A percentile compares a stretch with the other conserved stretches of the same genome.
These are phyloP conservation scores for Pipistrellus kuhlii DNA, from an alignment of 2,797 vertebrate species.

Conservation along the genomic window DNA sequence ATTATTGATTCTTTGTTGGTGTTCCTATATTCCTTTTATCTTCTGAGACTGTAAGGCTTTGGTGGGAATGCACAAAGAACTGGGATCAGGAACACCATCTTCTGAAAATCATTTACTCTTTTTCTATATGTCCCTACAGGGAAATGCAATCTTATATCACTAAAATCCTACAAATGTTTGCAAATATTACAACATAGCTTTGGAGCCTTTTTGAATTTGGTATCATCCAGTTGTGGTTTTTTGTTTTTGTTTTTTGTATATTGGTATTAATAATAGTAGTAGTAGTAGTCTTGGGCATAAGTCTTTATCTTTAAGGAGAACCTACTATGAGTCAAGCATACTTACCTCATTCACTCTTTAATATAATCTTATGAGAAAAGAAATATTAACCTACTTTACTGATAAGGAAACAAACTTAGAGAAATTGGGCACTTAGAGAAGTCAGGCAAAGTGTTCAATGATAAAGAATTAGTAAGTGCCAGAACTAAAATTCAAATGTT, in stretches of 20 bases:
- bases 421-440: slow-evolving; percentile 45
- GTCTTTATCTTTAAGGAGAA: slow-evolving; percentile 50
- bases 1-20: not conserved
- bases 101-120: not conserved
- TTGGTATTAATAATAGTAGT: not conserved
- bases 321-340: slow-evolving; percentile 3
- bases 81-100: not conserved
- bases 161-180: not conserved
- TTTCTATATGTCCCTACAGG: not conserved
- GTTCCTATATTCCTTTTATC: not conserved
- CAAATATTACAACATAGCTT: not conserved
- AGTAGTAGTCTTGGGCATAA: not conserved
- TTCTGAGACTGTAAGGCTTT: not conserved
- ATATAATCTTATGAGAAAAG: slow-evolving; percentile 21
- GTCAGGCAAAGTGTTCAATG: not conserved
- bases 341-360: slow-evolving; percentile 24
- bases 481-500: not conserved
- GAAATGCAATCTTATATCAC: slow-evolving; percentile 4
- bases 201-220: slow-evolving; percentile 40
- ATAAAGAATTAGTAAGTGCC: not conserved
- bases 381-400: slow-evolving; percentile 6
- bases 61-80: not conserved
- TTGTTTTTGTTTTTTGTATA: not conserved
- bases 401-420: not conserved
- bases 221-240: not conserved